Conservation (phyloP, 2,888 invertebrate species). For the Clanis bilineata region DNA sequence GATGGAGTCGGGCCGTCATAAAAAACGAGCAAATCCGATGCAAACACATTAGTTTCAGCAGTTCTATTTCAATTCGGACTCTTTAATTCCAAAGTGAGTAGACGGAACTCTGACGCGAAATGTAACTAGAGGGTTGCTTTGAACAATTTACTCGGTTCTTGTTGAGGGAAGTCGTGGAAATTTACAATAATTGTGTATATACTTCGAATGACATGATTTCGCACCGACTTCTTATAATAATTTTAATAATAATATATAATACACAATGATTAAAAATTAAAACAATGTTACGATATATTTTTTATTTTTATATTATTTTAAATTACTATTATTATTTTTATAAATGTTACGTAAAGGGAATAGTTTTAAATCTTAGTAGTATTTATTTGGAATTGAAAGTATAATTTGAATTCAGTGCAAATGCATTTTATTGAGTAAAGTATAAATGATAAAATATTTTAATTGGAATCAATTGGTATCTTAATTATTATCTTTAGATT, state of each 20-base stretch:
- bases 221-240: no score
- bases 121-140: slow-evolving; percentile 19
- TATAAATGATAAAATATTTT: not conserved
- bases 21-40: slow-evolving; percentile 25
- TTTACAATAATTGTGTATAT: no score
- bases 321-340: no score
- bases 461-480: not conserved
- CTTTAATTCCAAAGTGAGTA: slow-evolving; percentile 27
- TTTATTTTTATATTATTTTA: no score
- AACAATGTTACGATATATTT: no score
- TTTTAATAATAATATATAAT: no score
- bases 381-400: no score
- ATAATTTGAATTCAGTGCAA: not conserved
- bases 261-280: no score
- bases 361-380: no score
- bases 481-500: not conserved
- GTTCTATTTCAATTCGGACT: slow-evolving; percentile 26
- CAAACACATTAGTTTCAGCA: slow-evolving; percentile 27
- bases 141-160: slow-evolving; percentile 5
- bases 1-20: slow-evolving; percentile 22
- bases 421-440: not conserved
- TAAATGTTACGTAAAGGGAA: no score
- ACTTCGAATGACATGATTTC: no score
- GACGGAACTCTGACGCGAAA: slow-evolving; percentile 24
- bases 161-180: not conserved